These are phyloP conservation scores for Phocoena phocoena DNA, from an alignment of 2,113 vertebrate genomes.

Conservation along the genomic window DNA sequence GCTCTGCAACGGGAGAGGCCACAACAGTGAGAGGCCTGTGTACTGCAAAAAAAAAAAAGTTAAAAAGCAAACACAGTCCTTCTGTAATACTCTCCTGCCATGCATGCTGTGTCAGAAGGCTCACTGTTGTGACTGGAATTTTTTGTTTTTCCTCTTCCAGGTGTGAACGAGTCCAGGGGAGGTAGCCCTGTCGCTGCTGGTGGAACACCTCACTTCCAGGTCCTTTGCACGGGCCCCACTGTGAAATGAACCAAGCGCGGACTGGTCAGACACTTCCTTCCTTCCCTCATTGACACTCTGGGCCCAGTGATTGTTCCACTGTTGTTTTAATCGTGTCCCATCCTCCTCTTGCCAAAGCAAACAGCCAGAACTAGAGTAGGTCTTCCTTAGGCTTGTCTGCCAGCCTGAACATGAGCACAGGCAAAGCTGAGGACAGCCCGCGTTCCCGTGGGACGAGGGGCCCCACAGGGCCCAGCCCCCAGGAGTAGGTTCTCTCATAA, in stretches of 20 bases:
- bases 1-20: too few species aligned
- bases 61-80: background rate
- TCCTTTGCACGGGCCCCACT: background rate
- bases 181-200: background rate
- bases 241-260: constrained; percentile 4
- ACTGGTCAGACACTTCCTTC: background rate
- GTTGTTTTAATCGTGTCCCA: background rate
- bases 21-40: too few species aligned
- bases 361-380: accelerated
- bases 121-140: background rate
- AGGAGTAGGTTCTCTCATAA: constrained; percentile 77
- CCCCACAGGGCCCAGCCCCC: accelerated
- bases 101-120: background rate
- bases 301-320: accelerated
- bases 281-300: background rate
- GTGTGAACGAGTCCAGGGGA: constrained; percentile 39
- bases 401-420: constrained; percentile 33
- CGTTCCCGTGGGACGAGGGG: background rate
- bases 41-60: too few species aligned
- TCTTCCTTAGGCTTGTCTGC: background rate
- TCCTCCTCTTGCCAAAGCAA: constrained; percentile 39
- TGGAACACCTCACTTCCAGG: background rate
- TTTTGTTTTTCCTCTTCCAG: constrained; percentile 43
- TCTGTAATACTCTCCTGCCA: background rate
- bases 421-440: background rate